Evolutionary conservation across 2,113 vertebrate species (phyloP).

Genomic region (Buteo buteo): DNA sequence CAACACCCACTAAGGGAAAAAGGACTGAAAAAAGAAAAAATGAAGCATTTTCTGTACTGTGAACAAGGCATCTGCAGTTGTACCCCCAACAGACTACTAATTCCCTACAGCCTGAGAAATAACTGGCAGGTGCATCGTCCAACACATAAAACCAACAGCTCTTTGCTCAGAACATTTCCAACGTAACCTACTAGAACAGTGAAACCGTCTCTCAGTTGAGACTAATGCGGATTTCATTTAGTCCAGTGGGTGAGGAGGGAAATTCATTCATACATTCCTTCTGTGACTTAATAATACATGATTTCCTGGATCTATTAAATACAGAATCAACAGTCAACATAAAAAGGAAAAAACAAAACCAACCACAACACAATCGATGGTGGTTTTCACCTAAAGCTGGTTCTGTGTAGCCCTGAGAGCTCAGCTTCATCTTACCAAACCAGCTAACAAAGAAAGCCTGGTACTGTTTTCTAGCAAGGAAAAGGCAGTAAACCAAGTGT

Average conservation of each 20-base stretch:
- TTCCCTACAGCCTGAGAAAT: background rate
- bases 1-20: background rate
- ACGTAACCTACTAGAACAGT: background rate
- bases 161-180: background rate
- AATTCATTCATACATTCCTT: background rate
- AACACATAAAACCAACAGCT: background rate
- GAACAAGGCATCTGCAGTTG: background rate
- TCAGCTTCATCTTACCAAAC: background rate
- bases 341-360: background rate
- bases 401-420: background rate
- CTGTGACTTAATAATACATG: background rate
- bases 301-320: background rate
- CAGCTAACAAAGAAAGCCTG: background rate
- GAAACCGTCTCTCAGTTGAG: background rate
- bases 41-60: accelerated
- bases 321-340: background rate
- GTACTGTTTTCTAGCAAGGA: background rate
- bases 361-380: no score
- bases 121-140: background rate
- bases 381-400: background rate
- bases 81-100: background rate
- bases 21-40: background rate
- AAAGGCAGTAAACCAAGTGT: background rate
- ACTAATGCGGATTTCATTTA: background rate
- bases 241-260: background rate